Base-by-base conservation (phyloP, 2,888 invertebrate species). In the Pilophorus perplexus region DNA sequence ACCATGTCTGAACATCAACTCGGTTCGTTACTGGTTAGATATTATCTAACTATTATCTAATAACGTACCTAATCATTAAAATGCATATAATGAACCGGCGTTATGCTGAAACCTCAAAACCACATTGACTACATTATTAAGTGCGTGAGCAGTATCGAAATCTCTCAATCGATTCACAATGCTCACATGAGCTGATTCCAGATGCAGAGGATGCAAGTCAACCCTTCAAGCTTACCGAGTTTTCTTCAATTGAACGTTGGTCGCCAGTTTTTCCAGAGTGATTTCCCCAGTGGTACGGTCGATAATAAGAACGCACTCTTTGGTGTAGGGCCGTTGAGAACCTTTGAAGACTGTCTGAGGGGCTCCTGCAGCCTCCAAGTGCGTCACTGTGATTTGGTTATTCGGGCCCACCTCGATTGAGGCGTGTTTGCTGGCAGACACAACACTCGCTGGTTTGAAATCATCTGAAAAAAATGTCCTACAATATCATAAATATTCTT, bases 391-490 rank as follows among this genome's bases (percentile, higher is more conserved):
- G 74, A 97, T 92, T 79, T 93, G 91, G 14, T 82, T 81, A 79
- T 93, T 89, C 76, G 89, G 90, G 71, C 91, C 92, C 70, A 96
- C 89, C 77, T 94, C 93, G 67, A 97, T 87, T 23, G 86, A 86
- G 37, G 95, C 93, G 81, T 90, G 89, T 80, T 94, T 92, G 74
- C 87, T 89, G 48, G 89, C 87, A 78, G 96, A 96, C 64, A 96
- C 93, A 64, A 96, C 93, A 73, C 95, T 96, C n/a, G 96, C 96
- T 72, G 97, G 97, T 78, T 96, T 96, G 78, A 97, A 97, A 79
- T 97, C 97, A 89, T 96, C 95, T 96, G 79, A 59, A 84, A 48
- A 23, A 25, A 12, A n/a, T n/a, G n/a, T n/a, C n/a, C n/a, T n/a
- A n/a, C n/a, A n/a, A n/a, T n/a, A n/a, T n/a, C n/a, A n/a, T n/a